Evolutionary conservation across 2,888 invertebrate species (phyloP).

Genomic region (Lamellibrachia columna): DNA sequence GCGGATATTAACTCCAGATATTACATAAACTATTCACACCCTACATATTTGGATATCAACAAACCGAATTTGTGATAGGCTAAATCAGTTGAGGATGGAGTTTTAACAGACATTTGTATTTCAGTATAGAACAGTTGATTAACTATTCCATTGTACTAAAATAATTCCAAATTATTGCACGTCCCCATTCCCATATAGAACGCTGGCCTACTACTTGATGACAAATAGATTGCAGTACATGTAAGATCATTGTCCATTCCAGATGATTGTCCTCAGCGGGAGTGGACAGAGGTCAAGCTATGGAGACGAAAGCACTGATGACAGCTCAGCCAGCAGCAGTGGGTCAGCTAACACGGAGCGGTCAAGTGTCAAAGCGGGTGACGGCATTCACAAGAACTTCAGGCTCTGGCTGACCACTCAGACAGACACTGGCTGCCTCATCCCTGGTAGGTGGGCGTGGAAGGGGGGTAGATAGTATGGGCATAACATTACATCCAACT

Average conservation of each 20-base stretch:
- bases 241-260: conserved; percentile 35
- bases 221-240: conserved; percentile 39
- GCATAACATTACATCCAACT: not conserved
- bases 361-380: not conserved
- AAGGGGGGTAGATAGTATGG: not conserved
- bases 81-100: too few species aligned
- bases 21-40: too few species aligned
- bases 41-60: too few species aligned
- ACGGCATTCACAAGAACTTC: conserved; percentile 46
- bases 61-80: too few species aligned
- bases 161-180: too few species aligned
- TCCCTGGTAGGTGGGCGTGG: conserved; percentile 52
- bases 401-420: conserved; percentile 60
- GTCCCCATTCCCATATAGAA: not conserved
- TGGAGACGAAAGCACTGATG: conserved; percentile 28
- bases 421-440: conserved; percentile 49
- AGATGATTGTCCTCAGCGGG: conserved; percentile 43
- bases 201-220: not conserved
- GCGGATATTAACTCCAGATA: too few species aligned
- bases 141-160: too few species aligned
- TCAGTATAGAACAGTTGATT: too few species aligned
- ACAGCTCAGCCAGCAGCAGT: not conserved
- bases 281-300: conserved; percentile 48
- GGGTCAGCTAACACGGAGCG: not conserved
- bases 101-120: too few species aligned